Conservation (phyloP, 2,113 vertebrate genomes). For the Gobiocypris rarus region DNA sequence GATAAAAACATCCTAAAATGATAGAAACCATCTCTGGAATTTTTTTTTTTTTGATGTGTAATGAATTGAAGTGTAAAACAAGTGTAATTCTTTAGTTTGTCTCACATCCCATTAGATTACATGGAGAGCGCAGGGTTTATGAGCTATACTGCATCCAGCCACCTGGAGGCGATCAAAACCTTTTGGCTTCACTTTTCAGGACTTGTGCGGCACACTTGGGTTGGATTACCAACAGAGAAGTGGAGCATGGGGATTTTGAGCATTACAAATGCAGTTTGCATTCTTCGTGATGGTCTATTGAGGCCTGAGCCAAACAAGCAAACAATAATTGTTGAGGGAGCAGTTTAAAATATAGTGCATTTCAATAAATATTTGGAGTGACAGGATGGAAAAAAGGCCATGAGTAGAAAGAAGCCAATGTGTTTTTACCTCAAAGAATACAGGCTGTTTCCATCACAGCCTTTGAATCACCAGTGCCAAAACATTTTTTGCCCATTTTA, state of each 20-base stretch:
- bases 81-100: no score
- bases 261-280: background rate
- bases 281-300: background rate
- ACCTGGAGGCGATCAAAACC: no score
- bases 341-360: background rate
- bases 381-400: background rate
- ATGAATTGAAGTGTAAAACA: no score
- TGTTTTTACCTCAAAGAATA: background rate
- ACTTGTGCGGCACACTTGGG: background rate
- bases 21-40: no score
- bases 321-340: background rate
- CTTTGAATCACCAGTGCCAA: background rate
- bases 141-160: no score
- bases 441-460: background rate
- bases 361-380: background rate
- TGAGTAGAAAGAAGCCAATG: background rate
- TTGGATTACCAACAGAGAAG: background rate
- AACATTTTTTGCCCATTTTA: background rate
- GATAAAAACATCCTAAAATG: no score
- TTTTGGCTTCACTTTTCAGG: no score
- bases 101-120: no score
- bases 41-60: no score
- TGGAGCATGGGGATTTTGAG: slow-evolving; percentile 40
- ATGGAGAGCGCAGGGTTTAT: no score
- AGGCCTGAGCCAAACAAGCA: background rate